phyloP scores from a whole-genome alignment of 92 coral and sea anemone genomes.

The Phenganax stokvisi region DNA sequence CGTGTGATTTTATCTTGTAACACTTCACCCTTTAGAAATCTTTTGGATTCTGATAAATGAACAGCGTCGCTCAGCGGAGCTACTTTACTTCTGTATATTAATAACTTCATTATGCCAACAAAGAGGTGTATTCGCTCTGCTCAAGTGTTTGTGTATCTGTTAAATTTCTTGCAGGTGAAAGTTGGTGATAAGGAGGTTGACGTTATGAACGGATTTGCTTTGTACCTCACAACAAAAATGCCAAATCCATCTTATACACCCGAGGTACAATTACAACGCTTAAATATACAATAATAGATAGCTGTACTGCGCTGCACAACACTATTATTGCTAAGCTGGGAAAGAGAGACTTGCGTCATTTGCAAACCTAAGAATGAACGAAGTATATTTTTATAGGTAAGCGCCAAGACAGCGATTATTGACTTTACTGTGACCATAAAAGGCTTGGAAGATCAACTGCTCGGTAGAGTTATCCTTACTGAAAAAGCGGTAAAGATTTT shows the following conservation, averaged over 20 bases:
- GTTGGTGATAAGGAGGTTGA: conserved; percentile 97
- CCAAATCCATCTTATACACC: conserved; percentile 97
- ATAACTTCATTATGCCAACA: not conserved
- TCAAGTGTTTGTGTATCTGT: not conserved
- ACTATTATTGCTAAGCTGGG: not conserved
- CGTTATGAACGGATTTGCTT: conserved; percentile 89
- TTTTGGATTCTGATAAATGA: no score
- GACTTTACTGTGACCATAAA: conserved; percentile 98
- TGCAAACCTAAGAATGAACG: not conserved
- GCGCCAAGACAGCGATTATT: conserved; percentile 91
- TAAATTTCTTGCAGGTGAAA: conserved; percentile 56
- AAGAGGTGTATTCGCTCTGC: not conserved
- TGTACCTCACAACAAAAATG: conserved; percentile 87
- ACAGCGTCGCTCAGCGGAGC: no score
- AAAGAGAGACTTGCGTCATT: not conserved
- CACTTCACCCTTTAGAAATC: no score
- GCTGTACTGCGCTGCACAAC: no score
- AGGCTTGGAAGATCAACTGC: conserved; percentile 89
- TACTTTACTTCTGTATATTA: no score
- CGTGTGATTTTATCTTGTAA: no score
- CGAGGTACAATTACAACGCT: conserved; percentile 54
- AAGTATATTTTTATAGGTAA: conserved; percentile 51
- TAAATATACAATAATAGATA: not conserved
- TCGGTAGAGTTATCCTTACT: conserved; percentile 90
- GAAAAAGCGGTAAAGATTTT: conserved; percentile 78